phyloP scores from a whole-genome alignment of 2,797 vertebrate species.

The Epinephelus malabaricus region DNA sequence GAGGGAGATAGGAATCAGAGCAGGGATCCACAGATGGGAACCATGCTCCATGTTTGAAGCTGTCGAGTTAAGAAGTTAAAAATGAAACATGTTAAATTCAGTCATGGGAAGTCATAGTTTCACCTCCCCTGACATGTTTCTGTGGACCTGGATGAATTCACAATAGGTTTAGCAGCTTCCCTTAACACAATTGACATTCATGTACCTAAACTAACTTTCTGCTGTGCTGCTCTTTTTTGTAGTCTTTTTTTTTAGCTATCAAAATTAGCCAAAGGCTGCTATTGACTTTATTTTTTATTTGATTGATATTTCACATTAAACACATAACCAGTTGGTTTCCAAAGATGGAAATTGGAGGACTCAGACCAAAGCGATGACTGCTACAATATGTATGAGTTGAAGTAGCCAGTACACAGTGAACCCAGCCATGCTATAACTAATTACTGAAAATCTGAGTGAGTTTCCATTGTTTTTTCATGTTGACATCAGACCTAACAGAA shows the following conservation, averaged over 20 bases:
- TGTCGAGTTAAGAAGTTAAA: not conserved
- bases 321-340: not conserved
- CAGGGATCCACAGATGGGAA: conserved; percentile 9
- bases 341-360: not conserved
- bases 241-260: not conserved
- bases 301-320: not conserved
- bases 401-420: not conserved
- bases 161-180: not conserved
- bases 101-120: not conserved
- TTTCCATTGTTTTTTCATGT: not conserved
- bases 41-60: conserved; percentile 4
- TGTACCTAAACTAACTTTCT: not conserved
- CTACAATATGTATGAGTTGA: not conserved
- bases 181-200: not conserved
- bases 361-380: not conserved
- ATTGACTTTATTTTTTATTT: not conserved
- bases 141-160: not conserved
- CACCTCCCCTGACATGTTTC: not conserved
- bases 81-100: conserved; percentile 1
- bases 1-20: conserved; percentile 17
- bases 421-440: not conserved
- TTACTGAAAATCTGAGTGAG: not conserved
- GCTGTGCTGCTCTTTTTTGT: not conserved
- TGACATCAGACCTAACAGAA: not conserved
- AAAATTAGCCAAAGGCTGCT: not conserved